These are phyloP conservation scores for Perizoma affinitatum DNA, from an alignment of 2,888 invertebrate species.

Conservation along the genomic window DNA sequence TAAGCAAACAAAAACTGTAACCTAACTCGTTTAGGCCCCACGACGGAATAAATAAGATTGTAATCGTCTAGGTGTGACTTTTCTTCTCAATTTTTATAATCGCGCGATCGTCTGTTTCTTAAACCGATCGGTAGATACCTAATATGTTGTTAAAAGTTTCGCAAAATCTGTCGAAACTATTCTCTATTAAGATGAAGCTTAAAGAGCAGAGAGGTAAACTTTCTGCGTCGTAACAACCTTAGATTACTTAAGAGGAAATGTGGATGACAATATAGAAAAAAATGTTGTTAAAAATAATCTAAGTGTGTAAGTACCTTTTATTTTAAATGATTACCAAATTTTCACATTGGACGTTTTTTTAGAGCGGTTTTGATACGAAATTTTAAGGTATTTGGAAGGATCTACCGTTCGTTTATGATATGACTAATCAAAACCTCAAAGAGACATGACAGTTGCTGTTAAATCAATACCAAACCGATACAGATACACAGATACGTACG, in stretches of 20 bases:
- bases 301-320: too few species aligned
- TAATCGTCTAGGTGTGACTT: constrained; percentile 13
- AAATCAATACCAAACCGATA: too few species aligned
- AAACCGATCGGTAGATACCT: background rate
- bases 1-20: constrained; percentile 15
- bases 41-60: background rate
- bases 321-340: too few species aligned
- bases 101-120: constrained; percentile 10
- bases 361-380: too few species aligned
- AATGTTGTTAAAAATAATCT: too few species aligned
- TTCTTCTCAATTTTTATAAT: constrained; percentile 19
- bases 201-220: constrained; percentile 2
- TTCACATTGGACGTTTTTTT: too few species aligned
- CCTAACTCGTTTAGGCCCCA: constrained; percentile 16
- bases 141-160: constrained; percentile 1
- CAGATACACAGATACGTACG: too few species aligned
- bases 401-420: too few species aligned
- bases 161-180: constrained; percentile 18
- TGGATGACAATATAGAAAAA: background rate
- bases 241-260: background rate
- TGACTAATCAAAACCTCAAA: too few species aligned
- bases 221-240: background rate
- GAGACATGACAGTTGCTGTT: too few species aligned
- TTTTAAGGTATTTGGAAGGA: too few species aligned
- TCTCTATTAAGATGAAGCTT: background rate